These are phyloP conservation scores for Holocentrus rufus DNA, from an alignment of 2,797 vertebrate species.

Conservation along the genomic window DNA sequence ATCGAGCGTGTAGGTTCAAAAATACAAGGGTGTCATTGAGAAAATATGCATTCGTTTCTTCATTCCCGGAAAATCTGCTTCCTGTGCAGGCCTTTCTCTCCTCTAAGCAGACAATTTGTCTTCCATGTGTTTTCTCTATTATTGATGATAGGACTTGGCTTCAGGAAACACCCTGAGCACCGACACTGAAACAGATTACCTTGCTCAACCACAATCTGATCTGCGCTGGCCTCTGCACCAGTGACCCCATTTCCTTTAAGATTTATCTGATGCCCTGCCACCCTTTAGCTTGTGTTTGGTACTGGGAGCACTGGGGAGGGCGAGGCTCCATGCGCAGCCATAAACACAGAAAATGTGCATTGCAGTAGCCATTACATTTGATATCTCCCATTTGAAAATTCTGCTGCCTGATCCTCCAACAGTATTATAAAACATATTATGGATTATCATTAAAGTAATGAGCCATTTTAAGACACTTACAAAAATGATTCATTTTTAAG, in stretches of 20 bases:
- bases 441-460: too few species aligned
- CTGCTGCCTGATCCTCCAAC: too few species aligned
- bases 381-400: background rate
- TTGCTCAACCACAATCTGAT: constrained; percentile 3
- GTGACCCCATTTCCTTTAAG: constrained; percentile 32
- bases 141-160: background rate
- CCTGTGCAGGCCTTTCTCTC: background rate
- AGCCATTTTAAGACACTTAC: too few species aligned
- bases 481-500: too few species aligned
- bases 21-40: too few species aligned
- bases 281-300: background rate
- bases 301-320: too few species aligned
- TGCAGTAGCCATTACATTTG: background rate
- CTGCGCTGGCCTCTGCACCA: constrained; percentile 21
- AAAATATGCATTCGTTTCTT: too few species aligned
- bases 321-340: background rate
- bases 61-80: too few species aligned
- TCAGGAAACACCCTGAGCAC: background rate
- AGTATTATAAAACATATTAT: too few species aligned
- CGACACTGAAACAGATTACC: constrained; percentile 27
- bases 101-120: background rate
- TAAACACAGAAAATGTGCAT: constrained; percentile 7
- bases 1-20: too few species aligned
- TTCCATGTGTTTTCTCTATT: background rate
- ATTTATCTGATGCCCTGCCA: constrained; percentile 32